A percentile compares a stretch with the other conserved stretches of the same genome.
These are phyloP conservation scores for Mesocricetus auratus DNA, from an alignment of 2,113 vertebrate species.

Conservation along the genomic window DNA sequence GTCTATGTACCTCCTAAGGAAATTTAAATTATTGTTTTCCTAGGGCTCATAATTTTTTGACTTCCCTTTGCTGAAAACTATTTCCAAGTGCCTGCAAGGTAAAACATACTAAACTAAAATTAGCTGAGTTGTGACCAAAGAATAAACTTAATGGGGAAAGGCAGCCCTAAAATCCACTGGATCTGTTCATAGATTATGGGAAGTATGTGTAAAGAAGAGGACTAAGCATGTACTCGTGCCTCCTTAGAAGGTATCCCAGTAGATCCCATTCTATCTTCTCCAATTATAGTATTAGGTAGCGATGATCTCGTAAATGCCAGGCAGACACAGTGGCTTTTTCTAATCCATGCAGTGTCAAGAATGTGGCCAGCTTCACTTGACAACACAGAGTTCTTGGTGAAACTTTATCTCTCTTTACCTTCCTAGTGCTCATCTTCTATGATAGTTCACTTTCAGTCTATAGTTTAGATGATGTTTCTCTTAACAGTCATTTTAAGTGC, in stretches of 20 bases:
- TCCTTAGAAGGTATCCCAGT: background rate
- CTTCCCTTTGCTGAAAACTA: constrained; percentile 50
- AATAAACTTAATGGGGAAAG: background rate
- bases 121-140: background rate
- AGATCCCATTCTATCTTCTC: background rate
- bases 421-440: background rate
- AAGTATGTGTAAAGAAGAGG: background rate
- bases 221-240: background rate
- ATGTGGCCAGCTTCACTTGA: background rate
- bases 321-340: background rate
- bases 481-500: background rate
- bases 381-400: background rate
- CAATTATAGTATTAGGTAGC: background rate
- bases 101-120: constrained; percentile 33
- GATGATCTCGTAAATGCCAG: background rate
- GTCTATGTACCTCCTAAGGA: constrained; percentile 46
- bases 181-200: constrained; percentile 9
- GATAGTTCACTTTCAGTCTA: background rate
- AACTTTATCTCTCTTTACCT: background rate
- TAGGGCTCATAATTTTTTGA: constrained; percentile 43
- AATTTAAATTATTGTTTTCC: constrained; percentile 66
- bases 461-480: background rate
- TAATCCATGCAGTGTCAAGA: background rate
- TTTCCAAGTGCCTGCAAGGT: background rate
- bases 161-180: background rate